Evolutionary conservation across 2,888 invertebrate genomes (phyloP).

Genomic region (Cheilosia grossa): DNA sequence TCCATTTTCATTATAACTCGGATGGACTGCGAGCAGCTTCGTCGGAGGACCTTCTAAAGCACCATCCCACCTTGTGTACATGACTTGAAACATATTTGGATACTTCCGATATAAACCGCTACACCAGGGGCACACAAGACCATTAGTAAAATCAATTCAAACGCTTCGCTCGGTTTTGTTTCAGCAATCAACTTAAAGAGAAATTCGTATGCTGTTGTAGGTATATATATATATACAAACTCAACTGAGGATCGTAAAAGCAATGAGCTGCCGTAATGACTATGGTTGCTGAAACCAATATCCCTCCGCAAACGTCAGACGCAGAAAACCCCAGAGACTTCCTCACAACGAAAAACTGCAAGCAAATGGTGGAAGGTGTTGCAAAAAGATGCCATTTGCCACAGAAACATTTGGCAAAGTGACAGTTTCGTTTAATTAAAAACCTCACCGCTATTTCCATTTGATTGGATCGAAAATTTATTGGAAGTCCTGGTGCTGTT

Average conservation of each 20-base stretch:
- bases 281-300: slow-evolving; percentile 42
- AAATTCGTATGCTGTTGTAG: not conserved
- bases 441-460: slow-evolving; percentile 40
- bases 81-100: slow-evolving; percentile 26
- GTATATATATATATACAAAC: not conserved
- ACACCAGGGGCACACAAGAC: slow-evolving; percentile 13
- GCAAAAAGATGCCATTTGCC: slow-evolving; percentile 17
- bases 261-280: slow-evolving; percentile 63
- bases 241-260: slow-evolving; percentile 53
- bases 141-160: slow-evolving; percentile 27
- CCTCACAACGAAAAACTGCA: slow-evolving; percentile 40
- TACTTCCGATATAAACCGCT: slow-evolving; percentile 40
- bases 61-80: not conserved
- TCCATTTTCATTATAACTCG: slow-evolving; percentile 26
- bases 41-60: not conserved
- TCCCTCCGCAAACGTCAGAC: slow-evolving; percentile 31
- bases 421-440: slow-evolving; percentile 44
- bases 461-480: not conserved
- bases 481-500: not conserved
- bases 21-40: slow-evolving; percentile 16
- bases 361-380: slow-evolving; percentile 11
- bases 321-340: slow-evolving; percentile 1
- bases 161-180: not conserved
- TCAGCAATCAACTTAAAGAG: not conserved
- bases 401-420: slow-evolving; percentile 26